These are phyloP conservation scores for Calyptomena viridis DNA, from an alignment of 2,113 vertebrate species.

Conservation along the genomic window DNA sequence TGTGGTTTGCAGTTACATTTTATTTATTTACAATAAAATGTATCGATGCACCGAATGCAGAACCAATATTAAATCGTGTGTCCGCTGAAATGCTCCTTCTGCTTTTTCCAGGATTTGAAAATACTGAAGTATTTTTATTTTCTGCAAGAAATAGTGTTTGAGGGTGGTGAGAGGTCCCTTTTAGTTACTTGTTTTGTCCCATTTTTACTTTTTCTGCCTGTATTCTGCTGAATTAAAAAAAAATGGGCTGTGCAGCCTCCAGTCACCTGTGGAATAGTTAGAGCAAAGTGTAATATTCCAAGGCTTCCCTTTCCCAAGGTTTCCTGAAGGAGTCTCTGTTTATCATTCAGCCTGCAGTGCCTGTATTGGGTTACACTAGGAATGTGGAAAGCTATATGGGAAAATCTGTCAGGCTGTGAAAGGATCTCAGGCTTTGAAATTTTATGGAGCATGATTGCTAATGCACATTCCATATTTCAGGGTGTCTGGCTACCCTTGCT, in stretches of 20 bases:
- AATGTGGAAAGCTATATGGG: conserved; percentile 48
- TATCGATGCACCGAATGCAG: background rate
- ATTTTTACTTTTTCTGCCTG: background rate
- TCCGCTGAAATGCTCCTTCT: background rate
- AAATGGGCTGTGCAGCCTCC: background rate
- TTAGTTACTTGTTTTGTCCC: background rate
- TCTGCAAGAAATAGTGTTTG: background rate
- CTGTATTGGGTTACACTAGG: conserved; percentile 46
- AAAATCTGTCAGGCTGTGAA: conserved; percentile 48
- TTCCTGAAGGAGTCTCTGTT: conserved; percentile 56
- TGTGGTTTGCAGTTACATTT: background rate
- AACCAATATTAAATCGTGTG: background rate
- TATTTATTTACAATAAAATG: background rate
- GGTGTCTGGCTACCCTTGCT: background rate
- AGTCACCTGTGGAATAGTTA: conserved; percentile 17
- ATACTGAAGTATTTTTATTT: background rate
- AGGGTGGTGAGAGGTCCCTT: background rate
- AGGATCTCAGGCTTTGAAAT: conserved; percentile 36
- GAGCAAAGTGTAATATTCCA: background rate
- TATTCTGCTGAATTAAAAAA: background rate
- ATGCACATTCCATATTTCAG: conserved; percentile 36
- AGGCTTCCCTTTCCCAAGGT: conserved; percentile 8
- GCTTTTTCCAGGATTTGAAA: background rate
- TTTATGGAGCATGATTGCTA: conserved; percentile 34
- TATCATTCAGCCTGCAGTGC: conserved; percentile 15